Evolutionary conservation across 2,113 vertebrate species (phyloP).

Genomic region (Tympanuchus pallidicinctus): DNA sequence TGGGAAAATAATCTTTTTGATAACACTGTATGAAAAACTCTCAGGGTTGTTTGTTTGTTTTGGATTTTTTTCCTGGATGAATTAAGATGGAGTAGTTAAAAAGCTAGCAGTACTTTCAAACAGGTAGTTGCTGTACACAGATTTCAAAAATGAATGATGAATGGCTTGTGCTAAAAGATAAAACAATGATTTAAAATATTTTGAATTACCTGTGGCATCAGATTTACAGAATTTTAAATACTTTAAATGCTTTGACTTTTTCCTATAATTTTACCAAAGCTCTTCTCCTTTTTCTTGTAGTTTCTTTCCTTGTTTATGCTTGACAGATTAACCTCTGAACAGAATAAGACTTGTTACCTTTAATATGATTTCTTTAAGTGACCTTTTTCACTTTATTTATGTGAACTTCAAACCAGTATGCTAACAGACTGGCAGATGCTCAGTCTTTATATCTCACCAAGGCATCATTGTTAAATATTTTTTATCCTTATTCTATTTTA

Average conservation of each 20-base stretch:
- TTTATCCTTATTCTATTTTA: background rate
- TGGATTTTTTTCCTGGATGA: background rate
- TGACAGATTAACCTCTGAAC: background rate
- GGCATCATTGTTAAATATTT: background rate
- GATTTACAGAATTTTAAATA: accelerated
- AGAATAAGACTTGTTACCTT: background rate
- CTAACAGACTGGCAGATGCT: background rate
- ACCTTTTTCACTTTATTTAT: background rate
- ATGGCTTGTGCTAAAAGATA: background rate
- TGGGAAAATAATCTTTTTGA: background rate
- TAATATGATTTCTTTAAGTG: background rate
- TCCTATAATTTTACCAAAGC: background rate
- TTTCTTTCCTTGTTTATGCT: background rate
- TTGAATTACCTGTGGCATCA: background rate
- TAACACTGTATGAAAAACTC: background rate
- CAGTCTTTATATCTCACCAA: background rate
- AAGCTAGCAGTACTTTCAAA: background rate
- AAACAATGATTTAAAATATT: background rate
- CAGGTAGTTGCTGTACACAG: background rate
- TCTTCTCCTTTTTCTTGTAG: background rate
- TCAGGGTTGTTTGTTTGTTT: background rate
- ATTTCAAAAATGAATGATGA: background rate
- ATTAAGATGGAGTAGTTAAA: background rate
- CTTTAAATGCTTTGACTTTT: accelerated
- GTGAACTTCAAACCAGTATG: background rate